Conservation (phyloP, 1,140 invertebrate genomes). For the Sitophilus oryzae region DNA sequence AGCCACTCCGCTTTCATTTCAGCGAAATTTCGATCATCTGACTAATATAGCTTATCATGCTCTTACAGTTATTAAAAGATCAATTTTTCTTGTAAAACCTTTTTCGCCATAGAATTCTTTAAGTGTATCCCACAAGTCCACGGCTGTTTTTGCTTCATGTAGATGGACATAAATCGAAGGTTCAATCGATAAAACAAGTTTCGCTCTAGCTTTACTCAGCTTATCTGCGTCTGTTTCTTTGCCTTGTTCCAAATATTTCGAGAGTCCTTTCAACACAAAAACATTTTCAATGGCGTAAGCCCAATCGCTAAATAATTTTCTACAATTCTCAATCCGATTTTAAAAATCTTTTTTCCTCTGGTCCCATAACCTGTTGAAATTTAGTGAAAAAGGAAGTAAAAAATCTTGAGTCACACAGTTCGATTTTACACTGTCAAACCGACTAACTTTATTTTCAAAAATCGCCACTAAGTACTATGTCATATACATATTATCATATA, state of each 20-base stretch:
- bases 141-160: slow-evolving; percentile 13
- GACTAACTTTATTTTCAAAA: too few relatives aligned
- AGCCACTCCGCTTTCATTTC: slow-evolving; percentile 27
- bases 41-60: slow-evolving; percentile 26
- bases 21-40: slow-evolving; percentile 28
- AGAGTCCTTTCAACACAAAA: slow-evolving; percentile 29
- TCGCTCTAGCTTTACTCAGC: slow-evolving; percentile 26
- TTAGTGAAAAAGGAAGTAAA: too few relatives aligned
- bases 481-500: too few relatives aligned
- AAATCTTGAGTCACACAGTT: too few relatives aligned
- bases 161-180: slow-evolving; percentile 22
- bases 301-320: too few relatives aligned
- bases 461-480: too few relatives aligned
- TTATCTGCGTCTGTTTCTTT: slow-evolving; percentile 16
- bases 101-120: slow-evolving; percentile 21
- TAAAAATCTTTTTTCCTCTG: too few relatives aligned
- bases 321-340: too few relatives aligned
- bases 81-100: slow-evolving; percentile 21
- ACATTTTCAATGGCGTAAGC: slow-evolving; percentile 28
- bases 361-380: too few relatives aligned
- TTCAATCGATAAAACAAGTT: slow-evolving; percentile 25
- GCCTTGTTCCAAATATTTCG: slow-evolving; percentile 26
- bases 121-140: slow-evolving; percentile 22
- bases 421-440: too few relatives aligned
- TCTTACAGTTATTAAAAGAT: slow-evolving; percentile 22